phyloP scores from a whole-genome alignment of 1,140 invertebrate species.

The Dysdera silvatica region DNA sequence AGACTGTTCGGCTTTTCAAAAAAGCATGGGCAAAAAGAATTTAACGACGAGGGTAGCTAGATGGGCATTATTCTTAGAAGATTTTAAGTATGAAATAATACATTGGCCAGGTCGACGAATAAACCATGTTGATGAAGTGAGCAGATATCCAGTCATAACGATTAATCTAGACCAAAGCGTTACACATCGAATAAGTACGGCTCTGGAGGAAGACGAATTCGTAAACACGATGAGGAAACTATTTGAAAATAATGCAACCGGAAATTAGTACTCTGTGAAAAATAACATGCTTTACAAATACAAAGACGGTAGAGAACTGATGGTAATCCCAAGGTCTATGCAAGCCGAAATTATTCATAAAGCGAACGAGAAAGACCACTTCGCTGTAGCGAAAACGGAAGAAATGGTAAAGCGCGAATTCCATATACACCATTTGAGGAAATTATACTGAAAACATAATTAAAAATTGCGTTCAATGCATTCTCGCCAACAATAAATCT shows the following conservation, averaged over 20 bases:
- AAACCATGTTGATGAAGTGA: slow-evolving; percentile 10
- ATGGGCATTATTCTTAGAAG: slow-evolving; percentile 4
- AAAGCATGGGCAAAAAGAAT: slow-evolving; percentile 4
- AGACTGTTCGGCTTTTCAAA: slow-evolving; percentile 4
- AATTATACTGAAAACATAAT: not conserved
- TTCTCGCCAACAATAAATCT: slow-evolving; percentile 2
- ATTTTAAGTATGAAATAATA: slow-evolving; percentile 3
- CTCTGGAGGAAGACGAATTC: not conserved
- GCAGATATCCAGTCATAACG: not conserved
- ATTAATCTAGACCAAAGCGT: not conserved
- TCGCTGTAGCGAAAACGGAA: not conserved
- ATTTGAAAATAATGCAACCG: not conserved
- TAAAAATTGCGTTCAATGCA: not conserved
- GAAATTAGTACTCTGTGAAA: not conserved
- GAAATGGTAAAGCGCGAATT: not conserved
- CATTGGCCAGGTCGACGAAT: not conserved
- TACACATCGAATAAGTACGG: not conserved
- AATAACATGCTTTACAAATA: not conserved
- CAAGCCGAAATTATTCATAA: not conserved
- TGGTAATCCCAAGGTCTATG: not conserved
- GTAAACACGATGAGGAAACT: not conserved
- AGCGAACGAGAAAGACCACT: not conserved
- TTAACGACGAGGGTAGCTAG: not conserved
- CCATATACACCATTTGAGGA: not conserved
- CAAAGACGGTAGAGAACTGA: not conserved